Conservation (phyloP, 2,888 invertebrate genomes). For the Allophyes oxyacanthae region DNA sequence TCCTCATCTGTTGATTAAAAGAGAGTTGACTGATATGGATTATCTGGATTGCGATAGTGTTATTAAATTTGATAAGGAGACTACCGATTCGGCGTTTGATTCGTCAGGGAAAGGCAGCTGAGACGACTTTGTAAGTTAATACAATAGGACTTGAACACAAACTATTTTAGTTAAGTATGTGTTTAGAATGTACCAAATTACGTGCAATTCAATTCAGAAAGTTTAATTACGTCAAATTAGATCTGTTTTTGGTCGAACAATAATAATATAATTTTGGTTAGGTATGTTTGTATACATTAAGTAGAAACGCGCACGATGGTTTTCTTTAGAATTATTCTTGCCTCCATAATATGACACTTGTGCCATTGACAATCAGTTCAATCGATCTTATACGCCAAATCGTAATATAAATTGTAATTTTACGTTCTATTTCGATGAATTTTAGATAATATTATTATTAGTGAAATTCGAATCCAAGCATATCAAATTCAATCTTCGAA, state of each 20-base stretch:
- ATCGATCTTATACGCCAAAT: no score
- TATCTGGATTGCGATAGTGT: slow-evolving; percentile 76
- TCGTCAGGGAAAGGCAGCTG: slow-evolving; percentile 60
- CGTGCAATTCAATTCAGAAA: no score
- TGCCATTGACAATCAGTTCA: slow-evolving; percentile 5
- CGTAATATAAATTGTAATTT: no score
- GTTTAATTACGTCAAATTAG: neutral
- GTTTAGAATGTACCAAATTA: slow-evolving; percentile 15
- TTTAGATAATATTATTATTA: no score
- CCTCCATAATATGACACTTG: slow-evolving; percentile 1
- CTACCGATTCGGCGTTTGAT: slow-evolving; percentile 55
- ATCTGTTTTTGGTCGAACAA: neutral
- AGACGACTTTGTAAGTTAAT: slow-evolving; percentile 20
- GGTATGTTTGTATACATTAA: no score
- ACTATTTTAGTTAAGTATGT: slow-evolving; percentile 13
- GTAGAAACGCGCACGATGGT: neutral
- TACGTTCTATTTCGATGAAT: no score
- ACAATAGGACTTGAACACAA: slow-evolving; percentile 7
- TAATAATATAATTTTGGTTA: neutral
- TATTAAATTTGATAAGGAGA: slow-evolving; percentile 71
- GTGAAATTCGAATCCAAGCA: neutral
- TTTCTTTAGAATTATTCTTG: slow-evolving; percentile 11
- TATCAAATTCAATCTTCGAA: no score
- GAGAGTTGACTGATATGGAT: slow-evolving; percentile 77
- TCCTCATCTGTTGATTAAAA: slow-evolving; percentile 77